Conservation (phyloP, 35 echinoderm and acorn worm genomes). For the Ophiothrix spiculata region DNA sequence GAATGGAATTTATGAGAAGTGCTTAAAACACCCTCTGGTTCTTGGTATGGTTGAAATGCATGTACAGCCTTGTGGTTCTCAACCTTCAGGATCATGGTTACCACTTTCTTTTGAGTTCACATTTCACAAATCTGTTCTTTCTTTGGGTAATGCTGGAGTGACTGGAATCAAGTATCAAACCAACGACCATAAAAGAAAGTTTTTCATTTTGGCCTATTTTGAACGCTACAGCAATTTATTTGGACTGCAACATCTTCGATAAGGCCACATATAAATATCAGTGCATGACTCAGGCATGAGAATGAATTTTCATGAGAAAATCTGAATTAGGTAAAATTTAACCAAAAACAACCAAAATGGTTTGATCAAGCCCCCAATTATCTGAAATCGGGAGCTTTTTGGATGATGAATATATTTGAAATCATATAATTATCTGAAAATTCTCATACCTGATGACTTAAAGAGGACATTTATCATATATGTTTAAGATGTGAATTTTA, state of each 20-base stretch:
- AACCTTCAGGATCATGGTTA: no score
- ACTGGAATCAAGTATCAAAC: conserved; percentile 24
- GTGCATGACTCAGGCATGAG: not conserved
- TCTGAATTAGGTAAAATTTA: no score
- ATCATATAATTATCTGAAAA: not conserved
- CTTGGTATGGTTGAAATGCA: no score
- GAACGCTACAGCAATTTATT: conserved; percentile 36
- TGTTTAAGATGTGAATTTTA: no score
- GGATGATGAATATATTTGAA: not conserved
- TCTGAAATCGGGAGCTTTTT: not conserved
- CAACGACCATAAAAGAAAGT: conserved; percentile 51
- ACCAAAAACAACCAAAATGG: no score
- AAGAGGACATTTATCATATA: no score
- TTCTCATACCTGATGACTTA: not conserved
- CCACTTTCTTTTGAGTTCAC: no score
- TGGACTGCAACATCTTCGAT: conserved; percentile 51
- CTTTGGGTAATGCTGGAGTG: conserved; percentile 56
- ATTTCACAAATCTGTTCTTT: no score
- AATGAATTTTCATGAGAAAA: no score
- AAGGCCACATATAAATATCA: not conserved
- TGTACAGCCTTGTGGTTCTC: no score
- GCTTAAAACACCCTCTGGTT: no score
- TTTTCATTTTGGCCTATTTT: conserved; percentile 52
- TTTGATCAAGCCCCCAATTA: not conserved
- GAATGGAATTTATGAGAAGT: no score